phyloP scores from a whole-genome alignment of 2,888 invertebrate genomes.

The Amphipyra berbera region DNA sequence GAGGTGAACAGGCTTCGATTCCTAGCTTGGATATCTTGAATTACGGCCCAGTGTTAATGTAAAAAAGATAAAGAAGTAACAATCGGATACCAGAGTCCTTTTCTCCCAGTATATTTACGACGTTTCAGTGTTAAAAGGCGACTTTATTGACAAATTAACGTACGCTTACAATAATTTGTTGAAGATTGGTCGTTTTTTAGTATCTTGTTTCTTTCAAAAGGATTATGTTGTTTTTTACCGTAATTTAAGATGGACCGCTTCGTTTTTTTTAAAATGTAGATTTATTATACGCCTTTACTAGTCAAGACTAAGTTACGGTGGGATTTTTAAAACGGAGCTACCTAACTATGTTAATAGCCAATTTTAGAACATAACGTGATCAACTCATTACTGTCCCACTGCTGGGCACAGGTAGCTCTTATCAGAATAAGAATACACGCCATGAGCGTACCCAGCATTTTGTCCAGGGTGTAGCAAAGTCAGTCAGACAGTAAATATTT shows the following conservation, averaged over 20 bases:
- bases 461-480: too few species aligned
- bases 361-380: too few species aligned
- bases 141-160: constrained; percentile 51
- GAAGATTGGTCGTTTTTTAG: constrained; percentile 13
- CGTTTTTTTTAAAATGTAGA: not conserved
- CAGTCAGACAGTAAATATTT: too few species aligned
- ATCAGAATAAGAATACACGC: too few species aligned
- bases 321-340: too few species aligned
- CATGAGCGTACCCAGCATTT: too few species aligned
- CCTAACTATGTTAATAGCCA: too few species aligned
- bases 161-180: constrained; percentile 30
- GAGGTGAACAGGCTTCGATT: constrained; percentile 45
- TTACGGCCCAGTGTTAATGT: constrained; percentile 10
- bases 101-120: constrained; percentile 25
- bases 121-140: constrained; percentile 29
- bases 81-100: constrained; percentile 23
- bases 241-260: constrained; percentile 18
- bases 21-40: constrained; percentile 33
- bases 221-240: constrained; percentile 1
- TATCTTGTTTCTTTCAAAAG: constrained; percentile 4
- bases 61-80: constrained; percentile 19
- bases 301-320: too few species aligned
- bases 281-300: too few species aligned
- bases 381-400: too few species aligned
- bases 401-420: too few species aligned